These are phyloP conservation scores for Thamnaconus septentrionalis DNA, from an alignment of 2,113 vertebrate genomes.

Conservation along the genomic window DNA sequence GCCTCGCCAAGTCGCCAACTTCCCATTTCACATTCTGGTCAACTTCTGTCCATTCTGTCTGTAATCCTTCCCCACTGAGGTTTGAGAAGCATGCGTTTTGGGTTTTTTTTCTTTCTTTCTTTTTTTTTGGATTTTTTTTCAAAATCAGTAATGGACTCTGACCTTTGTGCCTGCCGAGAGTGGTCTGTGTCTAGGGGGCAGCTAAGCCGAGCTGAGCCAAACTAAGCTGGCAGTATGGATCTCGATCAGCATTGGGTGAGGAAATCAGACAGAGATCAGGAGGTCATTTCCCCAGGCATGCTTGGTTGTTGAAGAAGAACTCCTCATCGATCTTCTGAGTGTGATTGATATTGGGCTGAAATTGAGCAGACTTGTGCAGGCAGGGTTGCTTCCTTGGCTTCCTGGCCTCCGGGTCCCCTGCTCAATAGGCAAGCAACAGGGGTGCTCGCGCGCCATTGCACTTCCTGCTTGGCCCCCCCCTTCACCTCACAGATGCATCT, in stretches of 20 bases:
- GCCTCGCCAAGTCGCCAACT: constrained; percentile 32
- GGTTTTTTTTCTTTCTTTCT: constrained; percentile 25
- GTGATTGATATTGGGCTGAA: constrained; percentile 51
- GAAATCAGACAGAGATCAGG: constrained; percentile 63
- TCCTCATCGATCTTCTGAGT: constrained; percentile 44
- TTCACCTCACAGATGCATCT: constrained; percentile 21
- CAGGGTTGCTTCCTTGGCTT: constrained; percentile 42
- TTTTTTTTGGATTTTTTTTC: constrained; percentile 28
- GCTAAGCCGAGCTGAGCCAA: constrained; percentile 60
- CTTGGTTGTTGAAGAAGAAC: constrained; percentile 45
- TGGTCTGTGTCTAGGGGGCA: constrained; percentile 55
- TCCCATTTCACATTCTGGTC: constrained; percentile 28
- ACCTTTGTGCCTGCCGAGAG: constrained; percentile 50
- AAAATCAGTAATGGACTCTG: constrained; percentile 46
- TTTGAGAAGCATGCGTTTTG: constrained; percentile 31
- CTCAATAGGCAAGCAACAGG: constrained; percentile 42
- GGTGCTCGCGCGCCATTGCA: constrained; percentile 14
- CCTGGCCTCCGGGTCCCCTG: background rate
- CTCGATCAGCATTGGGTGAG: constrained; percentile 55
- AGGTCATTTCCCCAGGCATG: constrained; percentile 52
- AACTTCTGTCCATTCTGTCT: constrained; percentile 28
- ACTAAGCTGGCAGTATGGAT: constrained; percentile 65
- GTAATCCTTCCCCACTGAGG: constrained; percentile 26
- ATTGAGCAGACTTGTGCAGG: constrained; percentile 42
- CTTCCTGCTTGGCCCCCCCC: constrained; percentile 10